Conservation (phyloP, 2,797 vertebrate species). For the Halcyon chelicuti region DNA sequence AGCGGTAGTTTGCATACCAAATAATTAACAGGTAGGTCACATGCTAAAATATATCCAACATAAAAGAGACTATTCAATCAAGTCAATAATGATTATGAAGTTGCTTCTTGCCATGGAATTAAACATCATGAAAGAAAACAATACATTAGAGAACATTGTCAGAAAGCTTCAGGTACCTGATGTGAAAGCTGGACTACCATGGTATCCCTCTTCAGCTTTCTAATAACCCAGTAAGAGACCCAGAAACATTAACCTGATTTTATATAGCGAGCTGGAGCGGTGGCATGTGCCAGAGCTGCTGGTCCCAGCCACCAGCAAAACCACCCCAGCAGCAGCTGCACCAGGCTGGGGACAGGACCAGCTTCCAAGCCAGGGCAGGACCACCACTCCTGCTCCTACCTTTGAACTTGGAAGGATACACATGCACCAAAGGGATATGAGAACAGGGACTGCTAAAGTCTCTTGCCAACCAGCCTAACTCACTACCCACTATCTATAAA, state of each 20-base stretch:
- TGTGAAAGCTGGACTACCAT: not conserved
- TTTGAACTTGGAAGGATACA: not conserved
- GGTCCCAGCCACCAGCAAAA: not conserved
- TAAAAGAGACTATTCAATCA: not conserved
- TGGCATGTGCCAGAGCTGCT: fast-evolving
- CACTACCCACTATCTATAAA: conserved; percentile 13
- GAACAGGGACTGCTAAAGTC: not conserved
- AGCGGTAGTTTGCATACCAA: not conserved
- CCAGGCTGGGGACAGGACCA: not conserved
- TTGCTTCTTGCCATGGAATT: not conserved
- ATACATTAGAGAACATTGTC: not conserved
- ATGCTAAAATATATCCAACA: not conserved
- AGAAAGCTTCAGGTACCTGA: not conserved
- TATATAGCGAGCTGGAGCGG: not conserved
- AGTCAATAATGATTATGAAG: not conserved
- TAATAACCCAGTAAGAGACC: not conserved
- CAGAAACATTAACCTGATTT: not conserved
- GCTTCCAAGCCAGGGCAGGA: fast-evolving
- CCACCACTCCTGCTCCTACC: not conserved
- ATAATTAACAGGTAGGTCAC: not conserved
- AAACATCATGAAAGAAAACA: not conserved
- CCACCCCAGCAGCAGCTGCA: fast-evolving
- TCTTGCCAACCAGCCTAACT: not conserved
- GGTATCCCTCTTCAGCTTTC: not conserved
- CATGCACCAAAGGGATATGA: fast-evolving